Evolutionary conservation across 2,888 invertebrate genomes (phyloP), one percentile per base, ranked within the genome.

Genomic region (Seira sanloemensis): DNA sequence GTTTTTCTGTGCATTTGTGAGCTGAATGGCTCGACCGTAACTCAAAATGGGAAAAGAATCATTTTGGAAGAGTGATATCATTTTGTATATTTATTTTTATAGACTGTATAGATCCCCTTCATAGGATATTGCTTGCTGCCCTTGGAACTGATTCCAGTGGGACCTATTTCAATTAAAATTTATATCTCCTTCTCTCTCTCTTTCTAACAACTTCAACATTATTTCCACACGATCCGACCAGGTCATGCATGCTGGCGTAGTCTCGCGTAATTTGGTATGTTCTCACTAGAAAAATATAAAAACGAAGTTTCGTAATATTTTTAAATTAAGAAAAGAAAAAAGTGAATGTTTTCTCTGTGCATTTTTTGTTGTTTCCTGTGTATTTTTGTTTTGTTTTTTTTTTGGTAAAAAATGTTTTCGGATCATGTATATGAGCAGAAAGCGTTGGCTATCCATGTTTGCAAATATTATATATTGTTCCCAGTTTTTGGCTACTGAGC

Each of bases 181-280:
- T 77, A 78, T 83, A 83, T 54, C 83, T 83, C 83, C 83, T 83
- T 37, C 83, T 83, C n/a, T n/a, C n/a, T n/a, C 76, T 77, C 82
- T 83, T 83, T 83, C 83, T 83, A 83, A 83, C 83, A 83, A 73
- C 83, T 83, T 83, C 83, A 83, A 83, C 78, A 83, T 83, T 83
- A 83, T 83, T 83, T 83, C 83, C 83, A 83, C 83, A 83, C 83
- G 78, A 83, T 83, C 83, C 83, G 83, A 83, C 83, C 83, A 83
- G 83, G 83, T 81, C 81, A 88, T 88, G 88, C 88, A 88, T 88
- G 88, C 88, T 80, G 88, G 88, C 75, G 88, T 88, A 82, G 88
- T 88, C 73, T 88, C 88, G 78, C 86, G 88, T 85, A 86, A 88
- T 88, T 88, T 88, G 88, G 88, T 86, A 88, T 84, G 88, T 86